Conservation (phyloP, 2,888 invertebrate genomes). For the Campoplex nolae region DNA sequence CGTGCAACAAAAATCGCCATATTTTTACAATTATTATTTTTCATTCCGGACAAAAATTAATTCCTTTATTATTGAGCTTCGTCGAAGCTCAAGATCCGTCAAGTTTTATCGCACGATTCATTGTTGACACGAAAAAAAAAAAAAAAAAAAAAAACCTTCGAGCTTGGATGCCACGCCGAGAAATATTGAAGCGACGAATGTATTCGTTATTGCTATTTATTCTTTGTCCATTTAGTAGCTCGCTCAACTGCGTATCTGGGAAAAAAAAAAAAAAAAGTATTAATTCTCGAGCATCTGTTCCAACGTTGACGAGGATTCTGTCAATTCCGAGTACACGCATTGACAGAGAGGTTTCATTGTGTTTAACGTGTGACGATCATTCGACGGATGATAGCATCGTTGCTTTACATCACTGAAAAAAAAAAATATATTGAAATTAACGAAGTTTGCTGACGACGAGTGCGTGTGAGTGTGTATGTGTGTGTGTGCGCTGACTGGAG, state of each 20-base stretch:
- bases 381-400: constrained; percentile 1
- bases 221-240: neutral
- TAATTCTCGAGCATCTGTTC: neutral
- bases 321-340: neutral
- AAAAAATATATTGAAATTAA: no score
- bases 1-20: neutral
- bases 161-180: neutral
- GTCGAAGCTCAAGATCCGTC: neutral
- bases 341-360: neutral
- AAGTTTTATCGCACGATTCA: neutral
- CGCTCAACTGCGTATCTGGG: neutral
- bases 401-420: constrained; percentile 20
- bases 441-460: neutral
- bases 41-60: neutral
- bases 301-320: neutral
- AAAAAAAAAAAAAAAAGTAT: neutral
- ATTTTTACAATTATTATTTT: neutral
- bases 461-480: neutral
- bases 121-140: neutral
- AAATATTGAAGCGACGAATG: neutral
- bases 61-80: neutral
- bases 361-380: constrained; percentile 3
- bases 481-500: neutral
- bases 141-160: neutral
- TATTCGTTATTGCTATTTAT: neutral